These are phyloP conservation scores for Alauda arvensis DNA, from an alignment of 2,797 vertebrate genomes.

Conservation along the genomic window DNA sequence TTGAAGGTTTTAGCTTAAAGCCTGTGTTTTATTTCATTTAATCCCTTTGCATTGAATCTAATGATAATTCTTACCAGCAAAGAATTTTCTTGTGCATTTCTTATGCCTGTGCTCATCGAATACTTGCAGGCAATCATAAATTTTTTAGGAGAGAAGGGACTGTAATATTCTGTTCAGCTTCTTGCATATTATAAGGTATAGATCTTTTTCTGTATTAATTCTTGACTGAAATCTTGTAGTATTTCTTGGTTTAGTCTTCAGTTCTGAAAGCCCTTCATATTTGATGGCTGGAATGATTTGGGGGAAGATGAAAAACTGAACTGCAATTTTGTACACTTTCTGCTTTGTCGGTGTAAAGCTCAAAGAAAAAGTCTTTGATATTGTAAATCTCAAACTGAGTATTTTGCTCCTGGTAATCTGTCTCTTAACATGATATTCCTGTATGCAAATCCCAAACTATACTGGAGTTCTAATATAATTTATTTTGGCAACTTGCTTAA, in stretches of 20 bases:
- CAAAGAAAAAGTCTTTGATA: not conserved
- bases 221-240: not conserved
- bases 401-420: not conserved
- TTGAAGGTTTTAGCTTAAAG: not conserved
- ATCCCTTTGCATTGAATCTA: not conserved
- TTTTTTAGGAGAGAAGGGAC: conserved; percentile 21
- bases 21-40: not conserved
- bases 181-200: not conserved
- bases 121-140: conserved; percentile 19
- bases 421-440: not conserved
- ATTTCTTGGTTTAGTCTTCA: not conserved
- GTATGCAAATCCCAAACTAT: not conserved
- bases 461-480: not conserved
- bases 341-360: not conserved
- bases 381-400: not conserved
- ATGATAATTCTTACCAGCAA: not conserved
- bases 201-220: conserved; percentile 9
- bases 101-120: not conserved
- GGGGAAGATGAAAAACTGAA: not conserved
- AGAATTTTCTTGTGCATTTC: not conserved
- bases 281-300: not conserved
- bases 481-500: not conserved
- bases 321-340: not conserved
- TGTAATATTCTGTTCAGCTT: not conserved
- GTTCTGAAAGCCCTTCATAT: not conserved